Evolutionary conservation across 2,113 vertebrate species (phyloP), one percentile per base, ranked within the genome.

Genomic region (Delphinus delphis): DNA sequence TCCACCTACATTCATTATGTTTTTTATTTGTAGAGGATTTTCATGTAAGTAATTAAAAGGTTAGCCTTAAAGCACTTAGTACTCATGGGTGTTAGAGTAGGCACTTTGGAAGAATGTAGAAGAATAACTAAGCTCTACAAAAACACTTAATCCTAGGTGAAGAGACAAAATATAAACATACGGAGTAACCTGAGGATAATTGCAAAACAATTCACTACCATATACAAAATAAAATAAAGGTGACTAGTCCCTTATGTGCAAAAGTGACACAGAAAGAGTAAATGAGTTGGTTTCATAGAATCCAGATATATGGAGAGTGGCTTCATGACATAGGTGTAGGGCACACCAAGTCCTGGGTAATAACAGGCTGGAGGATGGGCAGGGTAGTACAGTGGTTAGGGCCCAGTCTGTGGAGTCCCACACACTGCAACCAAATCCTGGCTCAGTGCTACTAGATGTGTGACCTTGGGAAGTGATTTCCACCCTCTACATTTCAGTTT

Each of bases 121-220:
- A 94, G 18, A 71, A 62, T 36, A 76, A 44, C 6, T 6, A 74
- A 62, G 77, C 17, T 80, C 65, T 86, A 26, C 18, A 88, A 33
- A 47, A 79, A 67, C 60, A 12, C 44, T 90, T 91, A 50, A 74
- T 47, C 6, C 17, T 65, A 84, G 47, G 11, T 26, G 25, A 95
- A 93, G 3, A 53, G n/a, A 91, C 25, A 91, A 95, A 77, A 94
- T 92, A 44, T 47, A 74, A 92, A 65, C 7, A 47, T 55, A 67
- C 21, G 4, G 18, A 83, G 7, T 28, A 58, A 47, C 71, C 21
- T 62, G 11, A 88, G 14, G 74, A 71, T 15, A 95, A 6, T 20
- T 33, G 25, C n/a, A 38, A 41, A 62, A 63, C 58, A 73, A 21
- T 70, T 81, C 44, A 62, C 25, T 65, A n/a, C 14, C 11, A 28